phyloP scores from a whole-genome alignment of 2,797 vertebrate genomes.

The Acrossocheilus fasciatus region DNA sequence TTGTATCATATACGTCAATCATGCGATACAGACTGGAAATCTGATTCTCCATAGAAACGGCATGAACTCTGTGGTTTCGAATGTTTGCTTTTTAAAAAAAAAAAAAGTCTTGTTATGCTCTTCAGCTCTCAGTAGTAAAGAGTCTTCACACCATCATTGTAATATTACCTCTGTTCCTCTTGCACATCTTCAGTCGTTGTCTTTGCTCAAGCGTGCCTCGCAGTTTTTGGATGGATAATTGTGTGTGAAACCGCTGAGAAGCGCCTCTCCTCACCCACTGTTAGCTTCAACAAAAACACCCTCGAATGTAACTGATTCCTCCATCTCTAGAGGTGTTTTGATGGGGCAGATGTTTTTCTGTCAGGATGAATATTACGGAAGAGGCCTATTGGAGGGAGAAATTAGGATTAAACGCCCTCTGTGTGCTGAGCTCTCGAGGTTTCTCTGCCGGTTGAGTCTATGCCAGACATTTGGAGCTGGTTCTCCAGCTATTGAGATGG shows the following conservation, averaged over 20 bases:
- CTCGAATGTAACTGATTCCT: conserved; percentile 50
- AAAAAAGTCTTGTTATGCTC: not conserved
- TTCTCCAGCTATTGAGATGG: conserved; percentile 75
- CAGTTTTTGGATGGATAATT: conserved; percentile 51
- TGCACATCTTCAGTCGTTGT: conserved; percentile 30
- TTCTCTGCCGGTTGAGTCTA: conserved; percentile 62
- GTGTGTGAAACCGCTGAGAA: conserved; percentile 56
- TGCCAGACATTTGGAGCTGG: conserved; percentile 81
- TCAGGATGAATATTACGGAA: conserved; percentile 63
- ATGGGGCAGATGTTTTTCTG: conserved; percentile 58
- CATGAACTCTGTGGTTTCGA: conserved; percentile 16
- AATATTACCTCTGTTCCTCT: conserved; percentile 19
- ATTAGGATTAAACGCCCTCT: conserved; percentile 58
- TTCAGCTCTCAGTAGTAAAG: not conserved
- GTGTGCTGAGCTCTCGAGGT: conserved; percentile 45
- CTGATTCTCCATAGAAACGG: conserved; percentile 23
- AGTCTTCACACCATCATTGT: not conserved
- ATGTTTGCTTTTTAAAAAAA: not conserved
- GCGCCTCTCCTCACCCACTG: conserved; percentile 49
- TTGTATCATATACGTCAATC: conserved; percentile 6
- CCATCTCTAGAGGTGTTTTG: conserved; percentile 52
- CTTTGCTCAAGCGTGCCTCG: conserved; percentile 41
- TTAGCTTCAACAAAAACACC: conserved; percentile 55
- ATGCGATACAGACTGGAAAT: conserved; percentile 10
- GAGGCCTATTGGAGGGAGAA: conserved; percentile 64